Conservation (phyloP, 2,797 vertebrate genomes). For the Chaetophractus vellerosus region DNA sequence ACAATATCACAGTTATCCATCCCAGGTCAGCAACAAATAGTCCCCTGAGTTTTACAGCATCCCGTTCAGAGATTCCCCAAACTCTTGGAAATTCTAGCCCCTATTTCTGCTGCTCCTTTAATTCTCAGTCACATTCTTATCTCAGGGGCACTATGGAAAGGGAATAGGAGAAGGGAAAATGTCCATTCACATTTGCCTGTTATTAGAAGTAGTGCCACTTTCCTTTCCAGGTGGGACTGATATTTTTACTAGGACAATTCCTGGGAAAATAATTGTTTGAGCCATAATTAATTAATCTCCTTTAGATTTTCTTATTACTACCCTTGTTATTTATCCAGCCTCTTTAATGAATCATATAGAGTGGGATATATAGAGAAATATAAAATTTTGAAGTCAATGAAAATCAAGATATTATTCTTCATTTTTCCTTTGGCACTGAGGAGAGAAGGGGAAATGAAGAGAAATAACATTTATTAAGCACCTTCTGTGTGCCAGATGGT, state of each 20-base stretch:
- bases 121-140: not conserved
- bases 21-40: not conserved
- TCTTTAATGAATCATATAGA: constrained; percentile 8
- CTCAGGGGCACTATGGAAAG: not conserved
- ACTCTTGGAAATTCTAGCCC: not conserved
- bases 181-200: not conserved
- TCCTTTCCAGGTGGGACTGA: not conserved
- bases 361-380: constrained; percentile 8
- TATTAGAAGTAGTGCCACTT: not conserved
- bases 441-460: not conserved
- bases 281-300: not conserved
- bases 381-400: not conserved
- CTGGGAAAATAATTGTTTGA: constrained; percentile 6
- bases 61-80: not conserved
- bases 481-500: not conserved
- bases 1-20: not conserved
- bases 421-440: not conserved
- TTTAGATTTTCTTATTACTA: constrained; percentile 32
- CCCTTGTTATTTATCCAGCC: not conserved
- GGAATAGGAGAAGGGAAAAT: not conserved
- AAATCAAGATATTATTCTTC: not conserved
- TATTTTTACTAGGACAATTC: not conserved
- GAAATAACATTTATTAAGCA: not conserved
- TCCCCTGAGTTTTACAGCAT: not conserved
- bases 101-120: not conserved